Conservation (phyloP, 2,113 vertebrate genomes). For the Columbina picui region DNA sequence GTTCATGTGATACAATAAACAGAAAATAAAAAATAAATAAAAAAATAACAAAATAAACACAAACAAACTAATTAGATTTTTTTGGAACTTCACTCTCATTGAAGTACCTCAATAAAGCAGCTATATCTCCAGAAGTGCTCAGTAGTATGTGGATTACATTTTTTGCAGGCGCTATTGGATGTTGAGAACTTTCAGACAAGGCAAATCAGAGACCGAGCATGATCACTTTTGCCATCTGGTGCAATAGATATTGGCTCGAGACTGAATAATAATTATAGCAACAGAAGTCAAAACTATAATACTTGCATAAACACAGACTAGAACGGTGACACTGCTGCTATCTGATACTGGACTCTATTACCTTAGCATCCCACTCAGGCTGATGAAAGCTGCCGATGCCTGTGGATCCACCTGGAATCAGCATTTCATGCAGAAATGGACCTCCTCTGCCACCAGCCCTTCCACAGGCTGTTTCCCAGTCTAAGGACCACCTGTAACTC, state of each 20-base stretch:
- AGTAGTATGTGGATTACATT: not conserved
- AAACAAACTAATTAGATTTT: not conserved
- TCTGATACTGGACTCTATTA: not conserved
- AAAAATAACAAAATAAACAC: not conserved
- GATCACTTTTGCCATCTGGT: not conserved
- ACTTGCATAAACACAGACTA: not conserved
- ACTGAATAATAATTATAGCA: not conserved
- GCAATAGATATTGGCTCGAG: not conserved
- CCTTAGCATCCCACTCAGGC: not conserved
- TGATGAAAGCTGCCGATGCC: not conserved
- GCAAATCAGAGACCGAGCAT: not conserved
- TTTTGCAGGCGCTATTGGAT: not conserved
- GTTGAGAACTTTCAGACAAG: not conserved
- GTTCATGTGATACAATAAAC: not conserved
- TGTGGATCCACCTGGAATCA: not conserved
- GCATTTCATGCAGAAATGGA: not conserved
- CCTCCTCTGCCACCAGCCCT: not conserved
- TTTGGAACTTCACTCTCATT: not conserved
- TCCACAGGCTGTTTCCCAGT: not conserved
- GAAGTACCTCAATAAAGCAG: not conserved
- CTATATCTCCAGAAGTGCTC: not conserved
- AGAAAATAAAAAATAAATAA: not conserved
- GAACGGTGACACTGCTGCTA: fast-evolving
- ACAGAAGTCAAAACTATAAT: not conserved
- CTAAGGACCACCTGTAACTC: not conserved